Evolutionary conservation across 2,888 invertebrate species (phyloP).

Genomic region (Rhabditophanes sp.): DNA sequence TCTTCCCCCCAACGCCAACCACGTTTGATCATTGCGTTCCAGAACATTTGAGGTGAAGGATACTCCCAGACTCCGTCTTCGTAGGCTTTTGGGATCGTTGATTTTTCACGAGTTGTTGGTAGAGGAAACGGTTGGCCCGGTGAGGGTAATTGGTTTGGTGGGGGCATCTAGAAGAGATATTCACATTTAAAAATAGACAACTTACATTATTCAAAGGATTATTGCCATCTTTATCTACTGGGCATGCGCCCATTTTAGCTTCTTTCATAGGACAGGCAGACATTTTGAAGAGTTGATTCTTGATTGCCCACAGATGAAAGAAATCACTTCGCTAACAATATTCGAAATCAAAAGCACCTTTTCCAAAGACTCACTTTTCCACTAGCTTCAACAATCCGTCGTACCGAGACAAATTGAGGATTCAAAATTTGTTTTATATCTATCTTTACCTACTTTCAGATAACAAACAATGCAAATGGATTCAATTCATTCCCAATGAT

Average conservation of each 20-base stretch:
- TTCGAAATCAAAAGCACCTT: no score
- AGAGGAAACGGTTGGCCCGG: constrained; percentile 84
- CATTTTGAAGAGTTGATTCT: no score
- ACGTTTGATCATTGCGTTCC: constrained; percentile 98
- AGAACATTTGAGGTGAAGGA: constrained; percentile 90
- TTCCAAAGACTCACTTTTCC: no score
- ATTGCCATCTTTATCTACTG: constrained; percentile 14
- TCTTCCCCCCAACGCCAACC: constrained; percentile 50
- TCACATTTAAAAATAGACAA: no score
- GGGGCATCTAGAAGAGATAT: no score
- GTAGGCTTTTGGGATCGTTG: constrained; percentile 56
- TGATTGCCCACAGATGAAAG: no score
- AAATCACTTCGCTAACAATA: no score
- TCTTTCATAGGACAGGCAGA: no score
- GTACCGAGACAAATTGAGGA: no score
- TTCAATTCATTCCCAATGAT: constrained; percentile 41
- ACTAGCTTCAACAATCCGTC: no score
- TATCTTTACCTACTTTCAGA: constrained; percentile 8
- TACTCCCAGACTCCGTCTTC: constrained; percentile 48
- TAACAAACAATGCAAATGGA: constrained; percentile 22
- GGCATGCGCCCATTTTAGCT: constrained; percentile 15
- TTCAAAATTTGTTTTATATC: no score
- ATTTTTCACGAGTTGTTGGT: constrained; percentile 67
- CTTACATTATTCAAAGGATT: constrained; percentile 29
- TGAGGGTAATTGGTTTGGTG: constrained; percentile 85